These are phyloP conservation scores for Trididemnum nubilum DNA, from an alignment of 23 tunicate genomes.

Conservation along the genomic window DNA sequence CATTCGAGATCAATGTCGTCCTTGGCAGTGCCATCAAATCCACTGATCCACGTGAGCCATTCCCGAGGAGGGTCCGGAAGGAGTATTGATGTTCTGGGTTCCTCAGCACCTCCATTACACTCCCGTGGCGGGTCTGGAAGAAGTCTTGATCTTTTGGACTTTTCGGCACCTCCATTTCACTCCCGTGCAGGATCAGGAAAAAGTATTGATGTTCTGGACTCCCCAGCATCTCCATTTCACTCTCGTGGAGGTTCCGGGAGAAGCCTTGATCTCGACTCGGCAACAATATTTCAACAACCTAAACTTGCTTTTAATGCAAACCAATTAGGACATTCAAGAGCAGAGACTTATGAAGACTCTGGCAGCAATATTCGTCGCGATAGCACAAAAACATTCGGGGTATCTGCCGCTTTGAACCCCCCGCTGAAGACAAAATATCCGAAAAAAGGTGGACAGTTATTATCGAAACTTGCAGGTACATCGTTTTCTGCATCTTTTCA, in stretches of 20 bases:
- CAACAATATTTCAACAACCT: no score
- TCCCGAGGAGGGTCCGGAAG: slow-evolving; percentile 65
- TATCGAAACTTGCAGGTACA: slow-evolving; percentile 49
- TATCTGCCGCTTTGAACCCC: no score
- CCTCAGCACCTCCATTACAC: slow-evolving; percentile 21
- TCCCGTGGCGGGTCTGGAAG: slow-evolving; percentile 53
- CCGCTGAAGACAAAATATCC: no score
- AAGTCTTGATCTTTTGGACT: no score
- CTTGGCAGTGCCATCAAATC: slow-evolving; percentile 24
- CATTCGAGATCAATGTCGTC: slow-evolving; percentile 81
- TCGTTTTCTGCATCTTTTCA: slow-evolving; percentile 85
- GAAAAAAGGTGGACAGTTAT: neutral
- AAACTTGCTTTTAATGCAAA: no score
- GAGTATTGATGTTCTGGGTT: slow-evolving; percentile 73
- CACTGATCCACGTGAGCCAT: slow-evolving; percentile 15
- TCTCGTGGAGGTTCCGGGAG: slow-evolving; percentile 53
- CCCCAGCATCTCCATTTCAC: slow-evolving; percentile 21
- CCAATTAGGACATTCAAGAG: no score
- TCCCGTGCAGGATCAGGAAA: slow-evolving; percentile 60
- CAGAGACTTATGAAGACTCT: no score
- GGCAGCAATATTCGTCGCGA: no score
- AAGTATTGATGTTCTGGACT: slow-evolving; percentile 75
- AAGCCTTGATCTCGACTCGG: no score
- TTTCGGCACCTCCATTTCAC: no score
- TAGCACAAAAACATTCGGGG: no score